Conservation (phyloP, 2,797 vertebrate genomes). For the Odontamblyopus rebecca region DNA sequence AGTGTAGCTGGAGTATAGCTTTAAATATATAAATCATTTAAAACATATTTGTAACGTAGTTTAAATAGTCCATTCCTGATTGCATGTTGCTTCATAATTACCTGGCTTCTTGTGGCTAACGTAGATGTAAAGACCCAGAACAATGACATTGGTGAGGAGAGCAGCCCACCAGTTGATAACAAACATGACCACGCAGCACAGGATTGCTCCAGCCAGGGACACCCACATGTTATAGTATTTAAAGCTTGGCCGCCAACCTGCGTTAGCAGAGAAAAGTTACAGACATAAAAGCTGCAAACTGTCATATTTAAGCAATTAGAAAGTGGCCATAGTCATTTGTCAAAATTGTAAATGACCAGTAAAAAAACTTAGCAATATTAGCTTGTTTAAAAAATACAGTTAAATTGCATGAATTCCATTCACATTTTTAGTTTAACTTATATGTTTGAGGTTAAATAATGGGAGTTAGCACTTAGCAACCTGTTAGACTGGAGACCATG, state of each 20-base stretch:
- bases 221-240: slow-evolving; percentile 99
- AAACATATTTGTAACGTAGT: background rate
- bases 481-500: slow-evolving; percentile 61
- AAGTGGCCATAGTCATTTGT: background rate
- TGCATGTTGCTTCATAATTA: slow-evolving; percentile 37
- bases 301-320: background rate
- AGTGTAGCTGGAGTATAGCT: background rate
- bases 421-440: slow-evolving; percentile 20
- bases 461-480: slow-evolving; percentile 71
- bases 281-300: background rate
- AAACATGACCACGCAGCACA: slow-evolving; percentile 98
- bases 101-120: slow-evolving; percentile 99
- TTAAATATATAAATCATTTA: background rate
- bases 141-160: slow-evolving; percentile 93
- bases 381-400: slow-evolving; percentile 42
- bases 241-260: slow-evolving; percentile 98
- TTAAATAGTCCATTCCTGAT: background rate
- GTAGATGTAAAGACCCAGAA: slow-evolving; percentile 95
- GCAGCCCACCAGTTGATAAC: slow-evolving; percentile 99
- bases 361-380: slow-evolving; percentile 16
- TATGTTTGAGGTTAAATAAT: slow-evolving; percentile 68
- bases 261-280: slow-evolving; percentile 25
- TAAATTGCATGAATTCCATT: slow-evolving; percentile 56
- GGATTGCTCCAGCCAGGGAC: slow-evolving; percentile 89
- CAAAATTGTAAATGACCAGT: background rate